These are phyloP conservation scores for Lasioglossum lativentre DNA, from an alignment of 2,888 invertebrate genomes.

Conservation along the genomic window DNA sequence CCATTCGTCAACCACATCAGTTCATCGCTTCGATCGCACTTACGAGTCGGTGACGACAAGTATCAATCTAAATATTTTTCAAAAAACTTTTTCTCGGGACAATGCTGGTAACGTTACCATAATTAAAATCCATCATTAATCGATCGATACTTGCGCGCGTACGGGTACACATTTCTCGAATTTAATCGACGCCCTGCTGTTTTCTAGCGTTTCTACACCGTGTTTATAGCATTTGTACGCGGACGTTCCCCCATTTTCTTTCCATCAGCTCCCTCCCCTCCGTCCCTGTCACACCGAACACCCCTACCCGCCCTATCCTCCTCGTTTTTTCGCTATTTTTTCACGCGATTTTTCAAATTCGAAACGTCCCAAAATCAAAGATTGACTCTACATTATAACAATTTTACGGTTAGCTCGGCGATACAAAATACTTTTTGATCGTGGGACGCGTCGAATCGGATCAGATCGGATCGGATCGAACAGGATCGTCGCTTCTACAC, in stretches of 20 bases:
- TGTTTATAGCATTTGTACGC: not conserved
- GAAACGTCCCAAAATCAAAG: conserved; percentile 56
- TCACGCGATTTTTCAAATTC: not conserved
- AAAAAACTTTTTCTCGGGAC: not conserved
- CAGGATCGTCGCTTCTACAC: not conserved
- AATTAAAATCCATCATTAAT: not conserved
- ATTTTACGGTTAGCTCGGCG: not conserved
- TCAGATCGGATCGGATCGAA: not conserved
- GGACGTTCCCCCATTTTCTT: not conserved
- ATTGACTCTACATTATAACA: not conserved
- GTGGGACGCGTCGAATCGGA: conserved; percentile 54
- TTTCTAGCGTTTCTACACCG: not conserved
- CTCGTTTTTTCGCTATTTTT: not conserved
- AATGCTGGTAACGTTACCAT: not conserved
- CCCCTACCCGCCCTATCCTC: not conserved
- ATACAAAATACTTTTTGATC: conserved; percentile 26
- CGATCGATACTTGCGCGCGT: not conserved
- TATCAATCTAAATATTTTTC: conserved; percentile 2
- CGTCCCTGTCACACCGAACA: not conserved
- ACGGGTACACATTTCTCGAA: not conserved
- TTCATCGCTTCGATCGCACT: conserved; percentile 2
- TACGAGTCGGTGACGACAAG: not conserved
- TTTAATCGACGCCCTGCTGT: not conserved
- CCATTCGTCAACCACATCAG: not conserved
- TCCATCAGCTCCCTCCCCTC: not conserved